Conservation (phyloP, 1,140 invertebrate genomes). For the Leptonema lineaticorne region DNA sequence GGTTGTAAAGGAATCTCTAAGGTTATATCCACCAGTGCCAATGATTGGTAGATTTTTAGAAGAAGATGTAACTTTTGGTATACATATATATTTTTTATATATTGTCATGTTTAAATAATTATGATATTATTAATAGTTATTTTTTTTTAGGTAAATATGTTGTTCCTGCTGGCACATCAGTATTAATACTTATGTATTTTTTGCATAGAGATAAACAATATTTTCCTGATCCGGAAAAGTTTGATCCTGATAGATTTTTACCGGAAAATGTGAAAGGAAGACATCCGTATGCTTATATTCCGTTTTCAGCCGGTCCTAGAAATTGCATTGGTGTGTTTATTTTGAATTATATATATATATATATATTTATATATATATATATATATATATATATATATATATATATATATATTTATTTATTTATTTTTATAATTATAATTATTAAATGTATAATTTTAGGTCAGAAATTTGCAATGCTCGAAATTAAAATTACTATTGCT, state of each 20-base stretch:
- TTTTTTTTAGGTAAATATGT: not conserved
- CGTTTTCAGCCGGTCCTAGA: constrained; percentile 53
- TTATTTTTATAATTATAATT: not conserved
- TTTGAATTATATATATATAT: constrained; percentile 50
- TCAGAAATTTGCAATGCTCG: constrained; percentile 20
- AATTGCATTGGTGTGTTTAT: constrained; percentile 53
- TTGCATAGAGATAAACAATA: constrained; percentile 66
- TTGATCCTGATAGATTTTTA: constrained; percentile 75
- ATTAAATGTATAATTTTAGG: constrained; percentile 22
- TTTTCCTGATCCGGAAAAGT: constrained; percentile 70
- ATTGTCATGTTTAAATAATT: not conserved
- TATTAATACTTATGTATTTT: constrained; percentile 50
- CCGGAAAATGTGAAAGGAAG: constrained; percentile 51
- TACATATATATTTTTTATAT: constrained; percentile 29
- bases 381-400: not conserved
- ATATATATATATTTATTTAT: not conserved
- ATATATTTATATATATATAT: not conserved
- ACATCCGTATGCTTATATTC: constrained; percentile 55
- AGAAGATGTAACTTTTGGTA: constrained; percentile 34
- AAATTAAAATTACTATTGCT: constrained; percentile 15
- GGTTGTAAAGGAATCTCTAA: constrained; percentile 69
- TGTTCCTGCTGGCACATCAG: constrained; percentile 46
- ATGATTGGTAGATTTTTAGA: constrained; percentile 27
- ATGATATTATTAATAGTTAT: not conserved
- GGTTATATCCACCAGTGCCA: constrained; percentile 65